Evolutionary conservation across 2,113 vertebrate species (phyloP).

Genomic region (Mormyrus iriodes): DNA sequence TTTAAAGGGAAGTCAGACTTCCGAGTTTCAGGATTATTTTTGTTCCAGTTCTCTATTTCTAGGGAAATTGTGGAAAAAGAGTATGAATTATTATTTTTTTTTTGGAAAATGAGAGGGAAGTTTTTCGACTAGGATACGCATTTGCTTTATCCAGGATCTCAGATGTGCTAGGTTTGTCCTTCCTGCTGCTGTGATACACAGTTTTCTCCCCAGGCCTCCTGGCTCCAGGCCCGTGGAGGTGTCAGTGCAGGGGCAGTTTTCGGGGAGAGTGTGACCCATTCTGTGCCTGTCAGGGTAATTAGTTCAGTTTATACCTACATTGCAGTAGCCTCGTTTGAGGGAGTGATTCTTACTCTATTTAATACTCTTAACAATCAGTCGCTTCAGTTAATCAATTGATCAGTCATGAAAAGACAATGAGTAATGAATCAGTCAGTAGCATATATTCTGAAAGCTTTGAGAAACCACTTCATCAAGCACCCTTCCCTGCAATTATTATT

Average conservation of each 20-base stretch:
- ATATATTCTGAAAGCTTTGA: too few species aligned
- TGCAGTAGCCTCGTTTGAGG: background rate
- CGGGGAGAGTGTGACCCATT: background rate
- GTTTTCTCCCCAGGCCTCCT: background rate
- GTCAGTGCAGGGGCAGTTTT: background rate
- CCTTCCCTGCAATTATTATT: too few species aligned
- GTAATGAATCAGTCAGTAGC: too few species aligned
- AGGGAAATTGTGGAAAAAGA: background rate
- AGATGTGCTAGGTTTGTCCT: background rate
- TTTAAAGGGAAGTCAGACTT: conserved; percentile 1
- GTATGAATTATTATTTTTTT: background rate
- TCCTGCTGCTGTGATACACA: background rate
- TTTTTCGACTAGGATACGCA: background rate
- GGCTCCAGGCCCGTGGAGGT: background rate
- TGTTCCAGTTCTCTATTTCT: conserved; percentile 13
- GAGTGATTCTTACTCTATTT: background rate
- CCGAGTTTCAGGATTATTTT: background rate
- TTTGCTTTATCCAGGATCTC: background rate
- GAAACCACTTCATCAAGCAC: too few species aligned
- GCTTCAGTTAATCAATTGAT: background rate
- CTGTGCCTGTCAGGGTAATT: background rate
- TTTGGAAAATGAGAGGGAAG: background rate
- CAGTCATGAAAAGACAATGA: background rate
- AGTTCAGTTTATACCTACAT: background rate
- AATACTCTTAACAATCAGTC: background rate